These are phyloP conservation scores for Parotocinclus haroldoi DNA, from an alignment of 2,797 vertebrate species.

Conservation along the genomic window DNA sequence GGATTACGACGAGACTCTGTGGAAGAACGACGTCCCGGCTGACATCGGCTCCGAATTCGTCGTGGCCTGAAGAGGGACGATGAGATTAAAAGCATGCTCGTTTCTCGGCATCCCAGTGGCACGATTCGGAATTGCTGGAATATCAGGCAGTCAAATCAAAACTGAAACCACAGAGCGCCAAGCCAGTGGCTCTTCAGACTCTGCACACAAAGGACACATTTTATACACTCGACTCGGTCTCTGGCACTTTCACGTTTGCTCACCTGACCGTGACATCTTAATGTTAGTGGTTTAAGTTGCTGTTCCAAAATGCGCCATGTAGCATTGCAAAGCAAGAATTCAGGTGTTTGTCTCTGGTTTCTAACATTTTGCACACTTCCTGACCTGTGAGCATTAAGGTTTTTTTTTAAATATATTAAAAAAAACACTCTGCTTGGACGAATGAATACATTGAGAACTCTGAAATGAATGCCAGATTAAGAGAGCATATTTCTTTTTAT, in stretches of 20 bases:
- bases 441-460: neutral
- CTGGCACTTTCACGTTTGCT: slow-evolving; percentile 4
- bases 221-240: neutral
- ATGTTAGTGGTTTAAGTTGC: slow-evolving; percentile 27
- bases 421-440: too few relatives aligned
- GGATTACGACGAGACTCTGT: slow-evolving; percentile 77
- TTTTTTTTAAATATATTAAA: neutral
- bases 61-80: slow-evolving; percentile 62
- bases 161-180: too few relatives aligned
- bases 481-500: slow-evolving; percentile 26
- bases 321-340: slow-evolving; percentile 46
- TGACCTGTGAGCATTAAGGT: slow-evolving; percentile 39
- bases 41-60: slow-evolving; percentile 78
- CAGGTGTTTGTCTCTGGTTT: slow-evolving; percentile 32
- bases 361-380: slow-evolving; percentile 32
- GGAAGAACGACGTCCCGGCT: slow-evolving; percentile 76
- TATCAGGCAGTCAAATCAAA: too few relatives aligned
- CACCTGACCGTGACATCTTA: slow-evolving; percentile 15
- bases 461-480: neutral
- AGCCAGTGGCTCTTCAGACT: too few relatives aligned
- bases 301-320: slow-evolving; percentile 40
- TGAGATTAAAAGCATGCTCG: too few relatives aligned
- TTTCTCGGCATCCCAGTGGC: too few relatives aligned
- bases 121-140: too few relatives aligned
- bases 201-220: too few relatives aligned